Base-by-base conservation (phyloP, 2,113 vertebrate genomes). In the Ammodytes dubius region DNA sequence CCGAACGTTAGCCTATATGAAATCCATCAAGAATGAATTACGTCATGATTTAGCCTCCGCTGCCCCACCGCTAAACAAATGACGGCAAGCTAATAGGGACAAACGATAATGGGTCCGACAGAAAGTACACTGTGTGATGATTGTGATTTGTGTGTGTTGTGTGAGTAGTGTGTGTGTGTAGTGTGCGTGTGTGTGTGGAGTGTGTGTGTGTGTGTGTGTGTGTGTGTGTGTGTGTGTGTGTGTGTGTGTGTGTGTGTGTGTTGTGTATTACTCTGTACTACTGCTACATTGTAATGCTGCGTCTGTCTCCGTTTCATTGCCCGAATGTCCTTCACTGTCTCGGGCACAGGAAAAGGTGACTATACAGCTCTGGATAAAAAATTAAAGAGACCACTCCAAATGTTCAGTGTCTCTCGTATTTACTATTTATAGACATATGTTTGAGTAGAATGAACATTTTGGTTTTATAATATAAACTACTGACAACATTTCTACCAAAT, bases 11-110 rank as follows among this genome's bases (percentile, higher is more conserved):
- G 27, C 27, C 27, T 27, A 27, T 80, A 83, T 82, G 76, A 81
- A 90, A 81, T 87, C 84, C 86, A 87, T 90, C 82, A 81, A 7
- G 70, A 85, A 77, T 84, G 71, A 88, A 85, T 85, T 68, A 92
- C 65, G 77, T 53, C 27, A 69, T 47, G 81, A 74, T 85, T 81
- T 70, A 77, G 81, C 73, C 74, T 86, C 82, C 46, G 83, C 69
- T 75, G 70, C 54, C 78, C 82, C 67, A 53, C 76, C 60, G 49
- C 84, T 84, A 79, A 79, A 86, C 86, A 82, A 88, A 89, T 64
- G 79, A 76, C 79, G 63, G 84, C 19, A 13, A 46, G 78, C 81
- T 87, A 86, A 91, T 87, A 82, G 87, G 85, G 83, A 91, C 69
- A 58, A 85, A 88, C 84, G 81, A 81, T 81, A 80, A 87, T 79